Evolutionary conservation across 2,797 vertebrate genomes (phyloP), one percentile per base, ranked within the genome.

Genomic region (Crypturellus tataupa): DNA sequence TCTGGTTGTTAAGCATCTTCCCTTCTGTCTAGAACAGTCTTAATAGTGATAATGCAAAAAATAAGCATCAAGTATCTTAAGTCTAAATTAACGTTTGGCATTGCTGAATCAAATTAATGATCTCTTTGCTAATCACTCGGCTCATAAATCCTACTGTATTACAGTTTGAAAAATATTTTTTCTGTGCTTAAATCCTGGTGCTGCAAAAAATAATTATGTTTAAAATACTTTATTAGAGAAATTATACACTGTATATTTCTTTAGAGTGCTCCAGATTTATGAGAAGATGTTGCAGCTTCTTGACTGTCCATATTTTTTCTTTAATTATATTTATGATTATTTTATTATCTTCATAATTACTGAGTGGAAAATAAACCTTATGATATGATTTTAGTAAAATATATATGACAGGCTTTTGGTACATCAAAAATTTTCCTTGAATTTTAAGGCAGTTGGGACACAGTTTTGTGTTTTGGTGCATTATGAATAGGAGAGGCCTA

Each of bases 1-100:
- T 93, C 92, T 85, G 80, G 92, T 94, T 68, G 82, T 94, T 94
- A 85, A 89, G 85, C 71, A 89, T 89, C 65, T 67, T 90, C 65
- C 37, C 37, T 95, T 94, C 87, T 95, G 81, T 97, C 88, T 97
- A 93, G 84, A 97, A 85, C 79, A 97, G 83, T 96, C 82, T 79
- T 82, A 89, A 77, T 95, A 92, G 67, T 71, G 51, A n/a, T 87
- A 85, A 67, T 94, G 84, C 89, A 70, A 80, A 87, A 93, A 93
- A 71, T 56, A 96, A 87, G 85, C 91, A 75, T 87, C 55, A 95
- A 68, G 73, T 93, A 77, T 70, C 79, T 94, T 76, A 87, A 73
- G 84, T 87, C 78, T 72, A 93, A 91, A 95, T 85, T 79, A 90
- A 84, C 29, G 37, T 81, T 80, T 70, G 83, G 39, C 85, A 85